These are phyloP conservation scores for Laticauda laticaudata DNA, from an alignment of 2,113 vertebrate genomes.

Conservation along the genomic window DNA sequence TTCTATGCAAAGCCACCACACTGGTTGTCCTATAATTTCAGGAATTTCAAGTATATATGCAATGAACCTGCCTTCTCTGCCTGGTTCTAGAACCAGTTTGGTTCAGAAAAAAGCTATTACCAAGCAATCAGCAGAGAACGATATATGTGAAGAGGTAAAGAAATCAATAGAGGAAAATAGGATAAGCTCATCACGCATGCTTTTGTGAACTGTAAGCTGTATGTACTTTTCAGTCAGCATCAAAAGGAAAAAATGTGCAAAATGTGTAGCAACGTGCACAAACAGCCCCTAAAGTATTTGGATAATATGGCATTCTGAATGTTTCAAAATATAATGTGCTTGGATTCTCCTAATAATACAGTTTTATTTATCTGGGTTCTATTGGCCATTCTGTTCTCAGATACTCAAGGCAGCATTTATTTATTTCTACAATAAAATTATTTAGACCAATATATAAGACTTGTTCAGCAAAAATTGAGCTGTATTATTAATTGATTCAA, in stretches of 20 bases:
- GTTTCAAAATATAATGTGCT: not conserved
- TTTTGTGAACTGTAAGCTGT: not conserved
- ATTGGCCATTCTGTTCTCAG: not conserved
- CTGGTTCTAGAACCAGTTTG: not conserved
- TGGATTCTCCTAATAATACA: not conserved
- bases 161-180: not conserved
- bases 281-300: not conserved
- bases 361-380: not conserved
- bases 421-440: not conserved
- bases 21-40: not conserved
- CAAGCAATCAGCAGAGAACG: not conserved
- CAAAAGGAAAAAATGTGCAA: not conserved
- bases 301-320: not conserved
- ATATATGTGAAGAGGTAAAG: not conserved
- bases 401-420: not conserved
- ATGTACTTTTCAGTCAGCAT: not conserved
- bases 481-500: not conserved
- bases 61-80: not conserved
- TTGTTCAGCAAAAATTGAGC: not conserved
- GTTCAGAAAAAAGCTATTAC: not conserved
- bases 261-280: too few species aligned
- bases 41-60: not conserved
- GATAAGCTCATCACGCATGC: not conserved
- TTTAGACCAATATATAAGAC: not conserved
- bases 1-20: not conserved